These are phyloP conservation scores for Redunca redunca DNA, from an alignment of 2,113 vertebrate species.

Conservation along the genomic window DNA sequence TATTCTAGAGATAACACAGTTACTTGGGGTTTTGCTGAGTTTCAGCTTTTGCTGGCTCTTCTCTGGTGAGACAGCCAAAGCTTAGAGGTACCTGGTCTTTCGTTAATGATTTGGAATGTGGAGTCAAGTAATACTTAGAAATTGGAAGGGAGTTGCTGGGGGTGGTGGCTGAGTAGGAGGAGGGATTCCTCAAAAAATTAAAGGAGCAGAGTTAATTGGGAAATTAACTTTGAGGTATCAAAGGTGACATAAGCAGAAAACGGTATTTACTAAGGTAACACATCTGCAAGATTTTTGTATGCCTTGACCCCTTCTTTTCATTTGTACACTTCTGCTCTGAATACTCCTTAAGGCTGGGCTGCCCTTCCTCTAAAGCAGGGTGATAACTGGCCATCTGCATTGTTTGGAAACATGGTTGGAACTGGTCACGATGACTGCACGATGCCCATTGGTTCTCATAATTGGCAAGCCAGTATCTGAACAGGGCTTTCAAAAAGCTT, in stretches of 20 bases:
- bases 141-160: background rate
- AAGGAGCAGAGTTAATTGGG: background rate
- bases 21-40: background rate
- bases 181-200: background rate
- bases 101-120: background rate
- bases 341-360: background rate
- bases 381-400: background rate
- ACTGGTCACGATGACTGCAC: background rate
- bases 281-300: background rate
- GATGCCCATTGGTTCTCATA: background rate
- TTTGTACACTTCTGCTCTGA: background rate
- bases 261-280: background rate
- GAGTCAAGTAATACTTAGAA: background rate
- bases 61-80: background rate
- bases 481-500: background rate
- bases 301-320: background rate
- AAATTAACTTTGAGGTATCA: background rate
- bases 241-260: background rate
- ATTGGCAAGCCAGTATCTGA: background rate
- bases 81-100: background rate
- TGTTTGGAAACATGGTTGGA: background rate
- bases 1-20: background rate
- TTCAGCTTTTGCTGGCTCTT: background rate
- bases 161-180: background rate
- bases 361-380: background rate